Percentiles rank a stretch among this genome's conserved stretches.
These are phyloP conservation scores for Nomada fucata DNA, from an alignment of 2,888 invertebrate genomes.

Conservation along the genomic window DNA sequence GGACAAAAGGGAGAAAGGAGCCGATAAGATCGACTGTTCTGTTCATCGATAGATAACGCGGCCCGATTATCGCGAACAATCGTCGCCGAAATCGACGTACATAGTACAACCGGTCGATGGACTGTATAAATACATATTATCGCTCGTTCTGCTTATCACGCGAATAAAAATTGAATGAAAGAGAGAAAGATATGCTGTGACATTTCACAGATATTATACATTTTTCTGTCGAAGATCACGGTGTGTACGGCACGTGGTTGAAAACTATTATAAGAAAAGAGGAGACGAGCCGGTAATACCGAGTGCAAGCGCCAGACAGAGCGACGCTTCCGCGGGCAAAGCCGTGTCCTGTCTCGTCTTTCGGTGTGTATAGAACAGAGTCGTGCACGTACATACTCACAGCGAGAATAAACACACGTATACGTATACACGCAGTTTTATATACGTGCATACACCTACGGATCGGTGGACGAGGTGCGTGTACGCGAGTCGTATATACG, in stretches of 20 bases:
- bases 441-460: conserved; percentile 2
- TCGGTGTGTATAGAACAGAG: conserved; percentile 9
- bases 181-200: neutral
- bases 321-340: conserved; percentile 68
- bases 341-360: conserved; percentile 37
- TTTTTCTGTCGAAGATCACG: conserved; percentile 2
- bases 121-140: too few relatives aligned
- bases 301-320: conserved; percentile 64
- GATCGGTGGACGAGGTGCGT: conserved; percentile 3
- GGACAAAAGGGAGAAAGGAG: conserved; percentile 7
- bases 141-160: neutral
- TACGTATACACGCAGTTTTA: neutral
- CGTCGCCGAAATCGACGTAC: conserved; percentile 12
- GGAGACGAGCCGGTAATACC: conserved; percentile 51
- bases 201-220: neutral
- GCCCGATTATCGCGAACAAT: conserved; percentile 33
- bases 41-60: conserved; percentile 40
- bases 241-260: conserved; percentile 44
- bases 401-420: too few relatives aligned
- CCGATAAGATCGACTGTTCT: conserved; percentile 44
- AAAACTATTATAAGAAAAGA: conserved; percentile 65
- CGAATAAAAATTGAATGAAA: neutral
- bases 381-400: neutral
- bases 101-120: too few relatives aligned
- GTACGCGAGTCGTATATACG: conserved; percentile 28